These are phyloP conservation scores for Conus canariensis DNA, from an alignment of 2,888 invertebrate species.

Conservation along the genomic window DNA sequence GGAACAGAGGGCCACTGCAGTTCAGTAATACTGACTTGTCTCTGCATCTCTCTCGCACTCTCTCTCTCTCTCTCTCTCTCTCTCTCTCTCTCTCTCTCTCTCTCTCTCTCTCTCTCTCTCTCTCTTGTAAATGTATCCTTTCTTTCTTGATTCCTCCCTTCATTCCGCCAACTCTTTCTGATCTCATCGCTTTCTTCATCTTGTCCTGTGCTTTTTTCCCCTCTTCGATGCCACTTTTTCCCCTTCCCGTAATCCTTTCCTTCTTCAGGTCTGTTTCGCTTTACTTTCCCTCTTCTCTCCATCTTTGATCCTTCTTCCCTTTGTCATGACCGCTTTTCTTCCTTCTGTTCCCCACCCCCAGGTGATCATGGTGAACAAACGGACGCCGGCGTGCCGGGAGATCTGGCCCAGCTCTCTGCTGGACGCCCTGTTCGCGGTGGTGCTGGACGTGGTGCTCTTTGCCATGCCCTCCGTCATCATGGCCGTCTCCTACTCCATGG, in stretches of 20 bases:
- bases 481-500: constrained; percentile 84
- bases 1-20: too few species aligned
- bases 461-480: constrained; percentile 88
- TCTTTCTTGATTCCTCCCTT: background rate
- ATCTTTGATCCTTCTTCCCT: too few species aligned
- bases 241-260: too few species aligned
- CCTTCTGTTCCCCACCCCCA: background rate
- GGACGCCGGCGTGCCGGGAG: constrained; percentile 62
- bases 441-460: constrained; percentile 86
- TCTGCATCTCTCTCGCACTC: background rate
- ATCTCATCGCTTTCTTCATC: too few species aligned
- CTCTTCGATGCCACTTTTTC: too few species aligned
- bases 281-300: background rate
- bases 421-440: constrained; percentile 86
- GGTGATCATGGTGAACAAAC: constrained; percentile 22
- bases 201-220: too few species aligned
- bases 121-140: background rate
- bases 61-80: background rate
- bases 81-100: background rate
- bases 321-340: too few species aligned
- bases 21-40: background rate
- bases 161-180: background rate
- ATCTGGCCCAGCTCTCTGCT: constrained; percentile 76
- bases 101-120: background rate
- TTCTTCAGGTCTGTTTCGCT: too few species aligned